Percentiles rank a stretch among this genome's conserved stretches.
phyloP scores from a whole-genome alignment of 2,113 vertebrate species.

The Osmerus mordax region DNA sequence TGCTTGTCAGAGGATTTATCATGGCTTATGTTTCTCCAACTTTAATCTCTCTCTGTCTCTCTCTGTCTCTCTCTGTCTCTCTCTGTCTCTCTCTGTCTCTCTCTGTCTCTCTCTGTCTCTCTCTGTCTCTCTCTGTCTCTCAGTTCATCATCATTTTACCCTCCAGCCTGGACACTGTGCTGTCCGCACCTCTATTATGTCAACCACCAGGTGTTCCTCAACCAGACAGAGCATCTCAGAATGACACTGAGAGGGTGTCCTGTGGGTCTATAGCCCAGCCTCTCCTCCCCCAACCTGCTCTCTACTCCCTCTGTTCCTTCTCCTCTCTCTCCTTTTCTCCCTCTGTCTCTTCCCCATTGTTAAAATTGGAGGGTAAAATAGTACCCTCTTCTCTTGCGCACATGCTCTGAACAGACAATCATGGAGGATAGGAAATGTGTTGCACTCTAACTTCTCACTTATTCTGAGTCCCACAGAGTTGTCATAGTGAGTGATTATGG shows the following conservation, averaged over 20 bases:
- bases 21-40: conserved; percentile 65
- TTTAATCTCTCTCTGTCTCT: conserved; percentile 53
- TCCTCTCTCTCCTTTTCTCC: conserved; percentile 21
- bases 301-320: not conserved
- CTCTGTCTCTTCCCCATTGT: not conserved
- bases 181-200: conserved; percentile 65
- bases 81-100: conserved; percentile 49
- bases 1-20: conserved; percentile 68
- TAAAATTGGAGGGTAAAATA: too few relatives aligned
- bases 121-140: conserved; percentile 51
- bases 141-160: conserved; percentile 66
- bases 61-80: conserved; percentile 49
- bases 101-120: conserved; percentile 15
- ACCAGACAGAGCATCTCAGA: conserved; percentile 47
- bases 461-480: too few relatives aligned
- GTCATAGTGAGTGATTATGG: too few relatives aligned
- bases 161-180: conserved; percentile 55
- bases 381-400: too few relatives aligned
- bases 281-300: too few relatives aligned
- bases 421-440: too few relatives aligned
- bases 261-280: conserved; percentile 1
- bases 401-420: too few relatives aligned
- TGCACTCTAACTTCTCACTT: too few relatives aligned
- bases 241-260: conserved; percentile 16
- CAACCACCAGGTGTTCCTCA: conserved; percentile 65